Evolutionary conservation across 2,888 invertebrate genomes (phyloP).

Genomic region (Acrobasis repandana): DNA sequence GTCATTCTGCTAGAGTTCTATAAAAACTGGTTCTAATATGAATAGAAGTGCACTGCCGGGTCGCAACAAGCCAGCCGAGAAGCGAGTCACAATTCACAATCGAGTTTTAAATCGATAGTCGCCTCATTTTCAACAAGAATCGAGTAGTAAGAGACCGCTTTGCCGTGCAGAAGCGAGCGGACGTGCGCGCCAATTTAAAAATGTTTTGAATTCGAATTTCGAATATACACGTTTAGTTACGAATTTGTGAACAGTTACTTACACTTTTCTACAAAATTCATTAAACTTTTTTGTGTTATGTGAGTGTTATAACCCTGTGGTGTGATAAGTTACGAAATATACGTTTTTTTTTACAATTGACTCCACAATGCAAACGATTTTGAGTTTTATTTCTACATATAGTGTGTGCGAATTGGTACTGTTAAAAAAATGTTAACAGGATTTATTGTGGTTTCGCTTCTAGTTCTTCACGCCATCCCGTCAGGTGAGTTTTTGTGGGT

Average conservation of each 20-base stretch:
- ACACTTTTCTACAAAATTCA: constrained; percentile 57
- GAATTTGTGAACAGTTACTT: constrained; percentile 32
- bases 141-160: constrained; percentile 49
- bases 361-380: constrained; percentile 71
- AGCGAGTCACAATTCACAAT: constrained; percentile 14
- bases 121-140: constrained; percentile 14
- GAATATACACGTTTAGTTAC: constrained; percentile 30
- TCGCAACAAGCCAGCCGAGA: constrained; percentile 36
- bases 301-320: constrained; percentile 49
- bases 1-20: constrained; percentile 1
- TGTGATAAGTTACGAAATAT: constrained; percentile 49
- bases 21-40: constrained; percentile 6
- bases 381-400: constrained; percentile 57
- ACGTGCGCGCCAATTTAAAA: constrained; percentile 52
- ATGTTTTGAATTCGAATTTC: constrained; percentile 50
- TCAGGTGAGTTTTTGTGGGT: constrained; percentile 53
- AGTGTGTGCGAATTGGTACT: constrained; percentile 60
- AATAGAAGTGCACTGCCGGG: constrained; percentile 33
- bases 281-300: constrained; percentile 50
- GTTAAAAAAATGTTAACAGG: constrained; percentile 73
- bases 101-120: constrained; percentile 17
- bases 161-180: constrained; percentile 47
- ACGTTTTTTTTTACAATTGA: constrained; percentile 44
- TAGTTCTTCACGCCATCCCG: constrained; percentile 58
- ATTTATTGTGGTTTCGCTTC: constrained; percentile 60